These are phyloP conservation scores for Chrysogorgia sp. DNA, from an alignment of 92 coral and sea anemone species.

Conservation along the genomic window DNA sequence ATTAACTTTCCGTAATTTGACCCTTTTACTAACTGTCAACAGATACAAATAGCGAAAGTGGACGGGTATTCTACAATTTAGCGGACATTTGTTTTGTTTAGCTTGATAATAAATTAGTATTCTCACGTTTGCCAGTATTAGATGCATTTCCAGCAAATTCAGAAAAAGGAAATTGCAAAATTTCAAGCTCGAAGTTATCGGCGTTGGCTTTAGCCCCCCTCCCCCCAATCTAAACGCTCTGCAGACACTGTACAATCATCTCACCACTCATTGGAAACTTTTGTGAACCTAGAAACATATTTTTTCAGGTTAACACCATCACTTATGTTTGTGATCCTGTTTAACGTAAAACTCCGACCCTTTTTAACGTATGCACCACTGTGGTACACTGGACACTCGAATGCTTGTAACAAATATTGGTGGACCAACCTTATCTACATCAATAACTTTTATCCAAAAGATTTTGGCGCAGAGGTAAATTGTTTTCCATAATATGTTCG, in stretches of 20 bases:
- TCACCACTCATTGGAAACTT: not conserved
- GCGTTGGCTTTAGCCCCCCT: no score
- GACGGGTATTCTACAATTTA: no score
- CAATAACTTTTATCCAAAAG: slow-evolving; percentile 84
- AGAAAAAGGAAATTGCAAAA: no score
- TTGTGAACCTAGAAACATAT: not conserved
- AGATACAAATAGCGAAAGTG: no score
- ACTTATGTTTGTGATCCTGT: slow-evolving; percentile 85
- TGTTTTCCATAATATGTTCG: not conserved
- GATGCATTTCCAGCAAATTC: no score
- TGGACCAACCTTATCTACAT: slow-evolving; percentile 93
- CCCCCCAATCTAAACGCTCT: no score
- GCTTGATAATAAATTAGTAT: no score
- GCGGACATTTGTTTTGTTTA: no score
- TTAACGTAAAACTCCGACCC: slow-evolving; percentile 55
- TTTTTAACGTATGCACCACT: slow-evolving; percentile 73
- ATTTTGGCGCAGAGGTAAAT: slow-evolving; percentile 63
- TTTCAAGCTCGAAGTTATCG: no score
- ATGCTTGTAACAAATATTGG: slow-evolving; percentile 74
- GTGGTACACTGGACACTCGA: slow-evolving; percentile 56
- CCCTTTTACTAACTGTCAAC: no score
- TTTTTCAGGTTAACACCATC: slow-evolving; percentile 77
- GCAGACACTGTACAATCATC: not conserved
- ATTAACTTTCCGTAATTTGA: no score
- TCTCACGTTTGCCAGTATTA: no score